Evolutionary conservation across 2,113 vertebrate genomes (phyloP).

Genomic region (Microtus oregoni): DNA sequence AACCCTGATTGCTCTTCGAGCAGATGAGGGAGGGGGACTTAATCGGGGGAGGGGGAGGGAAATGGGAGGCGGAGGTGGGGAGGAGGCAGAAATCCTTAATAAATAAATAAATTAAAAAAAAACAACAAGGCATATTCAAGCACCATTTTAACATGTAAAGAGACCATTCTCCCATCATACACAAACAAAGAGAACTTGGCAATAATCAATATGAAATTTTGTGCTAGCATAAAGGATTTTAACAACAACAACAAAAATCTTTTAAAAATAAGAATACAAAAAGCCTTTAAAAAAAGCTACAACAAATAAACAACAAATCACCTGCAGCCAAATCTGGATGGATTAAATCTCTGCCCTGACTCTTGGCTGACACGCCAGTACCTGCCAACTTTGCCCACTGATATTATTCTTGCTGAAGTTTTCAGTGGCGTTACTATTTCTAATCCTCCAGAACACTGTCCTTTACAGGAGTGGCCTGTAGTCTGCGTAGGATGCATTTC

Average conservation of each 20-base stretch:
- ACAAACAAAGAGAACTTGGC: background rate
- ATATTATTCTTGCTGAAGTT: background rate
- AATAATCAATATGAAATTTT: background rate
- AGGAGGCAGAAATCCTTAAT: no score
- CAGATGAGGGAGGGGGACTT: no score
- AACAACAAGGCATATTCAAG: no score
- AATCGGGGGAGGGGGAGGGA: no score
- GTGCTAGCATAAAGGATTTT: background rate
- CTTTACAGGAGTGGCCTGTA: background rate
- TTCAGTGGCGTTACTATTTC: background rate
- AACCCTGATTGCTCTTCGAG: no score
- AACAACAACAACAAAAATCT: background rate
- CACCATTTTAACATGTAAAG: no score
- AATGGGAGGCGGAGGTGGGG: no score
- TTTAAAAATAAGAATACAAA: no score
- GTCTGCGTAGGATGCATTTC: background rate
- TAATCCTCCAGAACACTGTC: background rate
- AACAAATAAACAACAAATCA: background rate
- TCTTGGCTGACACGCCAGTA: background rate
- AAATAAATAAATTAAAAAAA: no score
- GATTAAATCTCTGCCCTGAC: background rate
- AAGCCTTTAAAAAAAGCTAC: background rate
- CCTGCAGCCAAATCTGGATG: background rate
- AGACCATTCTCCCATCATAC: no score
- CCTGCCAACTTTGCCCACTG: background rate